Conservation (phyloP, 2,797 vertebrate species). For the Anguilla marmorata region DNA sequence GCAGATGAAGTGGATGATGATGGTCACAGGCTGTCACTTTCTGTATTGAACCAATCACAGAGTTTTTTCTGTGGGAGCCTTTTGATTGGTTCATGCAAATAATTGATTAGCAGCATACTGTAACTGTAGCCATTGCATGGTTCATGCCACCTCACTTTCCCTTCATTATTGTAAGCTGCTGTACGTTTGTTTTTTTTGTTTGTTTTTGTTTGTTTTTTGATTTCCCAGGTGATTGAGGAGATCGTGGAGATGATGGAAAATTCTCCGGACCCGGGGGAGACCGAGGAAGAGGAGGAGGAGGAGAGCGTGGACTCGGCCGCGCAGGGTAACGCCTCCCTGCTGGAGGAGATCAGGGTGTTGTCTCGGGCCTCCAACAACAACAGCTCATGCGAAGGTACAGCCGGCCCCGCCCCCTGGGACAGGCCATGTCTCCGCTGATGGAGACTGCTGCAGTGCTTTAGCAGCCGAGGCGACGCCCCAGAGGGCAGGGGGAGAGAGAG, state of each 20-base stretch:
- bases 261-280: constrained; percentile 87
- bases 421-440: not conserved
- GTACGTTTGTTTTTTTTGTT: not conserved
- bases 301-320: constrained; percentile 75
- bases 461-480: not conserved
- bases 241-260: constrained; percentile 97
- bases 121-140: not conserved
- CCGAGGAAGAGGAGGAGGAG: constrained; percentile 82
- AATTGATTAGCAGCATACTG: not conserved
- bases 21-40: not conserved
- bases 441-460: constrained; percentile 4
- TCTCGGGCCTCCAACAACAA: constrained; percentile 87
- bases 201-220: not conserved
- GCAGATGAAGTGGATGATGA: not conserved
- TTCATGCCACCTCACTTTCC: not conserved
- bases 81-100: not conserved
- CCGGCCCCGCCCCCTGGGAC: not conserved
- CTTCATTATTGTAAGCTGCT: not conserved
- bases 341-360: constrained; percentile 86
- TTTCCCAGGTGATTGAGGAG: constrained; percentile 87
- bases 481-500: not conserved
- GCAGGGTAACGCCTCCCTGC: constrained; percentile 77
- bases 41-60: not conserved
- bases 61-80: not conserved
- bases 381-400: constrained; percentile 84